Base-by-base conservation (phyloP, 2,888 invertebrate genomes). In the Entomobrya multifasciata region DNA sequence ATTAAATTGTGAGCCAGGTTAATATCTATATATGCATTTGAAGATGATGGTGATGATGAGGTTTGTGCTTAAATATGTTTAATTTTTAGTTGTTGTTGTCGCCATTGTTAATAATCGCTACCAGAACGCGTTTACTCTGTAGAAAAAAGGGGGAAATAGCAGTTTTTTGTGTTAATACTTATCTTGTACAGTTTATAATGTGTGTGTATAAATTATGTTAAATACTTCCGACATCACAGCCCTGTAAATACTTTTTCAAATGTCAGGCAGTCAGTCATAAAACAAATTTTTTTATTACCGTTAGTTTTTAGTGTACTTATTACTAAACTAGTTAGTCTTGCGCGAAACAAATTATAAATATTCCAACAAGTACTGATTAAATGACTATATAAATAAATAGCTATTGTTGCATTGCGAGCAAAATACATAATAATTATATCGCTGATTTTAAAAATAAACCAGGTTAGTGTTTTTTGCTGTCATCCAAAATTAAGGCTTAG, bases 141-240 rank as follows among this genome's bases (percentile, higher is more conserved):
- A n/a, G n/a, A n/a, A n/a, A n/a, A n/a, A 36, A 44, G 17, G 13
- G 44, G 36, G 67, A 36, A 41, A 41, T 20, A 44, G 15, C 15
- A 74, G 57, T 81, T 80, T 86, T n/a, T n/a, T n/a, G n/a, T 86
- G 79, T 84, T 77, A 76, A 57, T 22, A 22, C 79, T n/a, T 72
- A 74, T 86, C 79, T 86, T 86, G 86, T 86, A 86, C 79, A 86
- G 79, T 74, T 6, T 30, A 36, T 25, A 11, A 27, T 22, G 13
- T 5, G 60, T 65, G n/a, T n/a, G 0, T 60, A 13, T 22, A 5
- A 10, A 25, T 11, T 70, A 57, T 74, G 74, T 74, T 74, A 36
- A 36, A 36, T 36, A 36, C 36, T 36, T 36, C 36, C 36, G 36
- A 36, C 36, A 36, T 36, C 36, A 72, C 47, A 57, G 78, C 72